Conservation (phyloP, 2,797 vertebrate species). For the Ctenosaura bakeri region DNA sequence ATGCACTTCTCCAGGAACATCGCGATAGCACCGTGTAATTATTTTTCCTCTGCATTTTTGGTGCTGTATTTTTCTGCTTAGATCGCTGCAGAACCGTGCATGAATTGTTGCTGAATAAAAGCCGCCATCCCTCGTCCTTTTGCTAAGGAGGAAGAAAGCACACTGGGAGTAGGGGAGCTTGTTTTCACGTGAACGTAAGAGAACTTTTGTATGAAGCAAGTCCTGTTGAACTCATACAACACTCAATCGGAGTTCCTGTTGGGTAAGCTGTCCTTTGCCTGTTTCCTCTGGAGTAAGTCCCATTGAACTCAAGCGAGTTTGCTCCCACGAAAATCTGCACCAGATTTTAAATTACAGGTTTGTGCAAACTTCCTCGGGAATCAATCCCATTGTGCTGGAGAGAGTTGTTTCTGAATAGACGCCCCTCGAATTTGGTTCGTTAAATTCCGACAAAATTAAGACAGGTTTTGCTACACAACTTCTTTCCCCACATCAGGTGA, state of each 20-base stretch:
- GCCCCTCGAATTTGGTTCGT: no score
- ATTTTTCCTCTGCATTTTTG: no score
- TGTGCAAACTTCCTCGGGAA: neutral
- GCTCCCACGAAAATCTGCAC: no score
- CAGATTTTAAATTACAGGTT: neutral
- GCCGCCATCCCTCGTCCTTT: no score
- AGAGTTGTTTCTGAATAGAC: neutral
- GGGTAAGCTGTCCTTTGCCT: no score
- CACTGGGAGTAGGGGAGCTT: neutral
- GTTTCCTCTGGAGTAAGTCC: no score
- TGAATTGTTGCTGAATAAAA: neutral
- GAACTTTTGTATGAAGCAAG: no score
- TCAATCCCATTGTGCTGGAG: no score
- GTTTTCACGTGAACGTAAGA: neutral
- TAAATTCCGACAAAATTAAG: neutral
- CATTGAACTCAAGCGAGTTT: neutral
- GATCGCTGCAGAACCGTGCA: neutral
- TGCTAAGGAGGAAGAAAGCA: neutral
- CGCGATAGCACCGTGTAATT: neutral
- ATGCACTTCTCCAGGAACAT: neutral
- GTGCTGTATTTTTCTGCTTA: neutral
- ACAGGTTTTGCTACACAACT: neutral
- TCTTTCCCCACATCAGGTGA: conserved; percentile 27
- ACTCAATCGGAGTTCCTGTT: no score
- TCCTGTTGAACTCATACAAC: no score